These are phyloP conservation scores for Operophtera brumata DNA, from an alignment of 2,888 invertebrate species.

Conservation along the genomic window DNA sequence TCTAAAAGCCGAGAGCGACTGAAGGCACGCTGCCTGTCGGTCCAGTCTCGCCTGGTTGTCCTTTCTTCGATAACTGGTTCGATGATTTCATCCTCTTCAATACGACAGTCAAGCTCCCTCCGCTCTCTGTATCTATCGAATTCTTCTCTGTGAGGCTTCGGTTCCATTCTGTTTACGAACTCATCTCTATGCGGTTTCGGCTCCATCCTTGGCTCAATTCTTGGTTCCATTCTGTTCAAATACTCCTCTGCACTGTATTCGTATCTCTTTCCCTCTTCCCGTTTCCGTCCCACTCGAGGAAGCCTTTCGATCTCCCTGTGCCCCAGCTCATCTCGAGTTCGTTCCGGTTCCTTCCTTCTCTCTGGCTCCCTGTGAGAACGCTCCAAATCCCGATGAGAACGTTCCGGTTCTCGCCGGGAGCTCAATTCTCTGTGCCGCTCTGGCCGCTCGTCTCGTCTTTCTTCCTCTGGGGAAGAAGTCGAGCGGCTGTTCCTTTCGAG, in stretches of 20 bases:
- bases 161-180: slow-evolving; percentile 56
- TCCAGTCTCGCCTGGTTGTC: slow-evolving; percentile 61
- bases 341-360: slow-evolving; percentile 62
- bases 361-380: slow-evolving; percentile 61
- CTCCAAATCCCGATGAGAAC: slow-evolving; percentile 66
- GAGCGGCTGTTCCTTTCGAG: slow-evolving; percentile 77
- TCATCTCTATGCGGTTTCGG: slow-evolving; percentile 47
- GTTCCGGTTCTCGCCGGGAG: slow-evolving; percentile 72
- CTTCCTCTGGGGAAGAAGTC: slow-evolving; percentile 79
- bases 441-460: slow-evolving; percentile 73
- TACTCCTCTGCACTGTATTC: slow-evolving; percentile 74
- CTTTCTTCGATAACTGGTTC: slow-evolving; percentile 72
- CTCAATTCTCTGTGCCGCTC: slow-evolving; percentile 68
- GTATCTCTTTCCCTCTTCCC: slow-evolving; percentile 68
- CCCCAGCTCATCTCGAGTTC: slow-evolving; percentile 57
- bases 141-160: slow-evolving; percentile 47
- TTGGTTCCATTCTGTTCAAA: slow-evolving; percentile 49
- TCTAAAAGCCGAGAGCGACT: slow-evolving; percentile 73
- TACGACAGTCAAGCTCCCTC: slow-evolving; percentile 68
- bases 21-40: slow-evolving; percentile 69
- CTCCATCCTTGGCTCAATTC: slow-evolving; percentile 2
- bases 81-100: slow-evolving; percentile 73
- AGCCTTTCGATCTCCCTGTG: slow-evolving; percentile 71
- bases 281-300: slow-evolving; percentile 69
- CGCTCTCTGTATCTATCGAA: slow-evolving; percentile 69